Conservation (phyloP, 2,888 invertebrate genomes). For the Nesidiocoris tenuis region DNA sequence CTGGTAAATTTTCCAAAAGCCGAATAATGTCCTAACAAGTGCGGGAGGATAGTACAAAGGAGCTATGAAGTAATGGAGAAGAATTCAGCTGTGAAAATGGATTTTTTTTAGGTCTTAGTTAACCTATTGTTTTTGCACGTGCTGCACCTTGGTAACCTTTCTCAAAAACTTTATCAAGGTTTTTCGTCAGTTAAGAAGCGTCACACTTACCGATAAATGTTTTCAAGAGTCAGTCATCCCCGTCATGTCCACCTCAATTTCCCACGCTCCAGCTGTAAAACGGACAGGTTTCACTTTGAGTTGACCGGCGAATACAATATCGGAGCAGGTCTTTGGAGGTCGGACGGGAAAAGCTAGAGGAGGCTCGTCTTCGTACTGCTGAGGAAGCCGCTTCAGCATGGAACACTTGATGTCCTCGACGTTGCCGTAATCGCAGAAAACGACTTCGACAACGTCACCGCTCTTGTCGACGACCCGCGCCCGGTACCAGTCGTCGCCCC, state of each 20-base stretch:
- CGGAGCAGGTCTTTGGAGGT: neutral
- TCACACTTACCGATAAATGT: no score
- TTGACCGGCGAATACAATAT: neutral
- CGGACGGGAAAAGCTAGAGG: neutral
- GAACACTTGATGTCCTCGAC: neutral
- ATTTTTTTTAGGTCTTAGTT: no score
- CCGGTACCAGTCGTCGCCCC: neutral
- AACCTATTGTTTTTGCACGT: no score
- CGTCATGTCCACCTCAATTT: neutral
- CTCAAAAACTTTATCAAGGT: no score
- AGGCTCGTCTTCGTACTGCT: neutral
- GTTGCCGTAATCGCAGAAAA: slow-evolving; percentile 7
- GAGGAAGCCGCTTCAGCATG: neutral
- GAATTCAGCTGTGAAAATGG: no score
- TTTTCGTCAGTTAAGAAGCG: no score
- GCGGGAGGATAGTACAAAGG: no score
- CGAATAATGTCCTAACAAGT: no score
- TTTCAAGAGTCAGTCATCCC: no score
- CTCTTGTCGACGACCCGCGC: neutral
- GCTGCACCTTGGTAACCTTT: no score
- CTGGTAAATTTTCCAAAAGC: no score
- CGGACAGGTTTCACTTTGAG: neutral
- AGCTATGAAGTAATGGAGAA: no score
- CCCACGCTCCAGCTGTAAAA: neutral
- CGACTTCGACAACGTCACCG: neutral